Evolutionary conservation across 1,140 invertebrate species (phyloP), one percentile per base, ranked within the genome.

Genomic region (Lepidurus couesii): DNA sequence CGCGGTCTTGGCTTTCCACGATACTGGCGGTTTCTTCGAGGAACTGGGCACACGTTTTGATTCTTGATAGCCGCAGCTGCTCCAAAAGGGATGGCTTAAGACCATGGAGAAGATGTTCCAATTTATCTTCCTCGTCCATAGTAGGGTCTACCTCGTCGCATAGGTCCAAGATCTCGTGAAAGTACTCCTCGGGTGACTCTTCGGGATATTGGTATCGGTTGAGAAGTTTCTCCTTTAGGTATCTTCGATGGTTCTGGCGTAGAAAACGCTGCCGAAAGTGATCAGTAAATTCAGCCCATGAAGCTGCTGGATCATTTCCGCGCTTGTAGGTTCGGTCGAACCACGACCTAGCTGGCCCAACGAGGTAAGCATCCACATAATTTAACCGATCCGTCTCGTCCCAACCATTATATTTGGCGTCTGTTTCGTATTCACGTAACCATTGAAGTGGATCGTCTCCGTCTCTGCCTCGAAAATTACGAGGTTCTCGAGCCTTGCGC

Each of bases 41-140:
- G 34, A 75, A 75, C 7, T 24, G 13, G 5, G 75, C 9, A 34
- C 75, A 75, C 34, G 75, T 75, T 34, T 75, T 24, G 9, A 43
- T 34, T 42, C 43, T n/a, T 42, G 16, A 16, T 16, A 75, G 34
- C n/a, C 75, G 43, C 11, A 75, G n/a, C 43, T 75, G 34, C 43
- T 75, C 75, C 26, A 75, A 16, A 16, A 75, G 34, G 13, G 75
- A 24, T 11, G n/a, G n/a, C 26, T 75, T 75, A 16, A 75, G 75
- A 16, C 75, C 75, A 16, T 42, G 16, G 16, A 24, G 42, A 5
- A 75, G 2, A 43, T 42, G 6, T 34, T 75, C 16, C 43, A 75
- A 75, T 42, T 75, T 75, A 34, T 16, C 75, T 34, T 75, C 75
- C 42, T 75, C 75, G 1, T 34, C 34, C 75, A 75, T 75, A 43